phyloP scores from a whole-genome alignment of 2,888 invertebrate genomes.

The Mantis religiosa region DNA sequence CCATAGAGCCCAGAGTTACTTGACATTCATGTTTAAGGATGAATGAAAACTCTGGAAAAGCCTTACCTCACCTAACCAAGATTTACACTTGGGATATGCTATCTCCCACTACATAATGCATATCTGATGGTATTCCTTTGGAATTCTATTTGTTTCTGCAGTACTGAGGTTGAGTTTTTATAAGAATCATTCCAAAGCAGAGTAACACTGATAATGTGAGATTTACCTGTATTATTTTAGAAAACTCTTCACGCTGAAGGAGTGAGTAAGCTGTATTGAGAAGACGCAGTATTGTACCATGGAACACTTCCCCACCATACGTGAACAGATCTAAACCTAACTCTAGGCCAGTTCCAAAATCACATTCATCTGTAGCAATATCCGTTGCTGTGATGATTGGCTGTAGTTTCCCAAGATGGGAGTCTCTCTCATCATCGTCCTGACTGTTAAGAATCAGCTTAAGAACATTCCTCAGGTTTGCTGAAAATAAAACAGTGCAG shows the following conservation, averaged over 20 bases:
- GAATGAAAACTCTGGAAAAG: too few relatives aligned
- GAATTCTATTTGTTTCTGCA: too few relatives aligned
- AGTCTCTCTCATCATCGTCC: conserved; percentile 55
- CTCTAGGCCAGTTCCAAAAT: conserved; percentile 90
- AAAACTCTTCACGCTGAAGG: conserved; percentile 66
- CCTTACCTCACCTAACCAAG: too few relatives aligned
- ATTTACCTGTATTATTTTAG: conserved; percentile 61
- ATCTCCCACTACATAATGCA: too few relatives aligned
- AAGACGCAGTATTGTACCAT: conserved; percentile 59
- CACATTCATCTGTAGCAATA: conserved; percentile 91
- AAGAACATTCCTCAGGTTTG: conserved; percentile 64
- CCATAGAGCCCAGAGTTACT: too few relatives aligned
- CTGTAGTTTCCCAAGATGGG: conserved; percentile 65
- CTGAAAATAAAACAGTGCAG: conserved; percentile 48
- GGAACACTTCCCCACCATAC: conserved; percentile 65
- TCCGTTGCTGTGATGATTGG: conserved; percentile 77
- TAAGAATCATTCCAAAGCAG: too few relatives aligned
- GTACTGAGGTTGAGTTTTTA: too few relatives aligned
- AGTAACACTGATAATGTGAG: not conserved
- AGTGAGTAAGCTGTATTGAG: conserved; percentile 73
- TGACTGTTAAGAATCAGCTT: conserved; percentile 58
- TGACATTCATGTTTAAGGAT: too few relatives aligned
- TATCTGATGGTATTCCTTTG: too few relatives aligned
- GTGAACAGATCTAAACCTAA: conserved; percentile 81
- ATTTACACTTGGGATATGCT: too few relatives aligned